Evolutionary conservation across 64 coral and sea anemone genomes (phyloP).

Genomic region (Platygyra sinensis): DNA sequence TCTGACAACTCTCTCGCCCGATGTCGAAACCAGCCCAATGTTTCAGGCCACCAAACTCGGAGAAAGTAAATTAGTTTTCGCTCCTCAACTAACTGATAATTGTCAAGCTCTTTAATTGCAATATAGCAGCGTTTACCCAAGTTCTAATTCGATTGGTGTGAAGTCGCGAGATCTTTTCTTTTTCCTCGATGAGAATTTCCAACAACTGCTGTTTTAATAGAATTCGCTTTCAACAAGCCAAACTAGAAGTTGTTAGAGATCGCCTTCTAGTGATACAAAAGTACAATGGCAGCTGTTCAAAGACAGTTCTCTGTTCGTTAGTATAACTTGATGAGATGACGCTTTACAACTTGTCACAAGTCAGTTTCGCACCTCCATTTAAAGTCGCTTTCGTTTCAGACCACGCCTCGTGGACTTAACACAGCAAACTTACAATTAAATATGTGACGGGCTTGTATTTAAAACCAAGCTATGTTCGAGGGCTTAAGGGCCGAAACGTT

Average conservation of each 20-base stretch:
- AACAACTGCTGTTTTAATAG: no score
- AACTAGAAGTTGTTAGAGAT: not conserved
- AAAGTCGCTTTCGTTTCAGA: not conserved
- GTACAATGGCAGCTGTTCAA: slow-evolving; percentile 9
- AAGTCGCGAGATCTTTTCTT: not conserved
- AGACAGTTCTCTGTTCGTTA: no score
- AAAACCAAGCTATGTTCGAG: not conserved
- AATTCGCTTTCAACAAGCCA: not conserved
- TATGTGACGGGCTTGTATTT: not conserved
- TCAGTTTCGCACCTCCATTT: not conserved
- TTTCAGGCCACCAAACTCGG: not conserved
- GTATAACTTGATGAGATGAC: not conserved
- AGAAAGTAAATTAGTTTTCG: no score
- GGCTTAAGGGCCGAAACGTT: not conserved
- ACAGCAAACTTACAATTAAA: not conserved
- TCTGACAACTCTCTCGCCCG: not conserved
- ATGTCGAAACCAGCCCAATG: not conserved
- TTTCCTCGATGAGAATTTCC: no score
- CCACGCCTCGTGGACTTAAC: not conserved
- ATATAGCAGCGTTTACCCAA: no score
- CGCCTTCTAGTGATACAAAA: not conserved
- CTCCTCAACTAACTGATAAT: not conserved
- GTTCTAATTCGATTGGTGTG: no score
- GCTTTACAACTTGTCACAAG: not conserved
- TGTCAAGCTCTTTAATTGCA: not conserved